Evolutionary conservation across 2,888 invertebrate species (phyloP).

Genomic region (Thymelicus acteon): DNA sequence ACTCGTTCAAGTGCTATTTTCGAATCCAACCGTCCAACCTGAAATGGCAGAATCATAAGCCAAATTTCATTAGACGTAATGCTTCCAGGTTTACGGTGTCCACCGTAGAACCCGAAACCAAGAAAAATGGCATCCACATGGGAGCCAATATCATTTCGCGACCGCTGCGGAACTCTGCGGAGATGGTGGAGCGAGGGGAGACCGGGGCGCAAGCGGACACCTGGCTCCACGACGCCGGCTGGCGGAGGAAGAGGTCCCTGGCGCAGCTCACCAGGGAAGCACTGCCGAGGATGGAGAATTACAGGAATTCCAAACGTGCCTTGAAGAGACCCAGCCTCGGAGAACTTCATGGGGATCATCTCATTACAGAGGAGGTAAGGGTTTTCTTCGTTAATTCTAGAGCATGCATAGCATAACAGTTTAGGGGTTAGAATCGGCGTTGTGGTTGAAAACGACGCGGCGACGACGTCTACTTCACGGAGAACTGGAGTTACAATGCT

Average conservation of each 20-base stretch:
- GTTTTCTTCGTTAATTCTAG: slow-evolving; percentile 25
- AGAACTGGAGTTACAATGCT: too few species aligned
- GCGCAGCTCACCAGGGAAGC: slow-evolving; percentile 91
- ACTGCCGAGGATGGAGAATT: slow-evolving; percentile 92
- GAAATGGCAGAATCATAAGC: too few species aligned
- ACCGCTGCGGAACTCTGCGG: slow-evolving; percentile 69
- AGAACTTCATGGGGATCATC: slow-evolving; percentile 89
- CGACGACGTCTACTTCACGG: too few species aligned
- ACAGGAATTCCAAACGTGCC: slow-evolving; percentile 90
- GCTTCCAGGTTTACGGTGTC: slow-evolving; percentile 70
- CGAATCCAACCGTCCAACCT: too few species aligned
- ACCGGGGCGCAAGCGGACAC: slow-evolving; percentile 64
- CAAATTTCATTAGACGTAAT: not conserved
- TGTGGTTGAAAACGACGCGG: too few species aligned
- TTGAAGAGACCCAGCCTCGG: slow-evolving; percentile 93
- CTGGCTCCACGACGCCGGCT: slow-evolving; percentile 77
- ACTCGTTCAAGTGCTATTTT: too few species aligned
- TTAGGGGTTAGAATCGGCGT: too few species aligned
- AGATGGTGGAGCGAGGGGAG: slow-evolving; percentile 62
- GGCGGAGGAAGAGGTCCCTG: slow-evolving; percentile 83
- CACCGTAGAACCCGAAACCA: slow-evolving; percentile 67
- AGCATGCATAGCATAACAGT: too few species aligned
- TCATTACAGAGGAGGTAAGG: slow-evolving; percentile 74
- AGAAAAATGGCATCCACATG: slow-evolving; percentile 78
- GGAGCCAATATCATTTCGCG: slow-evolving; percentile 76